Evolutionary conservation across 2,113 vertebrate genomes (phyloP).

Genomic region (Tyto alba): DNA sequence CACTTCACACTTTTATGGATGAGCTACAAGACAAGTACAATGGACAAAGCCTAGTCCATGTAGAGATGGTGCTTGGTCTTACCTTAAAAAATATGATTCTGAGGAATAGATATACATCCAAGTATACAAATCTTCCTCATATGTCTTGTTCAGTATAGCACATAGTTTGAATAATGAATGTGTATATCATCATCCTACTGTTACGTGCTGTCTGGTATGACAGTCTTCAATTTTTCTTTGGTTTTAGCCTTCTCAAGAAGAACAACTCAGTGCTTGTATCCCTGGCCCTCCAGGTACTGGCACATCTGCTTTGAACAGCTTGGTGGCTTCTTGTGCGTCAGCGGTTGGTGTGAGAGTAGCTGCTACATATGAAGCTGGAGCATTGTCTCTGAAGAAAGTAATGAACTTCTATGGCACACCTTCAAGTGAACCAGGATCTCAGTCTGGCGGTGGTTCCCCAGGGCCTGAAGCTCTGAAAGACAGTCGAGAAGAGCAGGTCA

Average conservation of each 20-base stretch:
- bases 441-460: background rate
- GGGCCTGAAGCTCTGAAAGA: slow-evolving; percentile 69
- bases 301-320: slow-evolving; percentile 86
- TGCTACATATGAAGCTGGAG: slow-evolving; percentile 90
- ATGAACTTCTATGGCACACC: slow-evolving; percentile 86
- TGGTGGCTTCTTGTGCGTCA: slow-evolving; percentile 92
- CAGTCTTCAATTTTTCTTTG: background rate
- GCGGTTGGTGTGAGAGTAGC: slow-evolving; percentile 91
- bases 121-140: background rate
- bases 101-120: background rate
- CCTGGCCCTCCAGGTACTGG: slow-evolving; percentile 69
- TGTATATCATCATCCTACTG: background rate
- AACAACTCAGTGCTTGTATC: slow-evolving; percentile 56
- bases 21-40: background rate
- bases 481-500: slow-evolving; percentile 81
- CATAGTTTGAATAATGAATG: background rate
- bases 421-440: slow-evolving; percentile 39
- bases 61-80: background rate
- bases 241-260: slow-evolving; percentile 73
- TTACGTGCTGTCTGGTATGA: background rate
- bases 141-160: background rate
- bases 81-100: background rate
- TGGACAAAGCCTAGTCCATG: background rate
- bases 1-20: background rate
- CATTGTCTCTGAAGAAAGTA: slow-evolving; percentile 91